These are phyloP conservation scores for Sisyra nigra DNA, from an alignment of 2,888 invertebrate species.

Conservation along the genomic window DNA sequence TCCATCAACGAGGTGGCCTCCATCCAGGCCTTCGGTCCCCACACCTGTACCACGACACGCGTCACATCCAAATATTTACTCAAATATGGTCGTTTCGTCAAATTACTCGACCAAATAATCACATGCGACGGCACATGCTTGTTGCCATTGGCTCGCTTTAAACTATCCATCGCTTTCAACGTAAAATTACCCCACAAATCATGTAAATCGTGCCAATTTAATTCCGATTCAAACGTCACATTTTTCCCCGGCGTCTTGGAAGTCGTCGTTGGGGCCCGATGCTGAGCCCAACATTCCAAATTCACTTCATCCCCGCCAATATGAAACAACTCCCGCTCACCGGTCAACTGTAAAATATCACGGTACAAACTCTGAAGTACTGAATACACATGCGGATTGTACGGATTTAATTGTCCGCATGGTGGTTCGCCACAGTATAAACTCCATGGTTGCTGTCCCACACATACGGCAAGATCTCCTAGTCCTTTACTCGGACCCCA, in stretches of 20 bases:
- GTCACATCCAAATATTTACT: constrained; percentile 28
- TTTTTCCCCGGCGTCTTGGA: constrained; percentile 36
- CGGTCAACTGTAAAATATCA: constrained; percentile 57
- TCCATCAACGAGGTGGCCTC: constrained; percentile 62
- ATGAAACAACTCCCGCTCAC: constrained; percentile 64
- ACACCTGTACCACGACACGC: constrained; percentile 53
- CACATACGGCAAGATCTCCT: constrained; percentile 64
- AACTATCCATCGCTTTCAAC: constrained; percentile 38
- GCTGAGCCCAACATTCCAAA: constrained; percentile 58
- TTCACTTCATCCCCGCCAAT: constrained; percentile 75
- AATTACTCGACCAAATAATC: constrained; percentile 60
- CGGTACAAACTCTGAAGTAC: constrained; percentile 57
- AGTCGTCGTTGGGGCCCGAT: constrained; percentile 21
- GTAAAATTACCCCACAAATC: constrained; percentile 69
- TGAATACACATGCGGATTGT: constrained; percentile 59
- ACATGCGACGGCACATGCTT: constrained; percentile 33
- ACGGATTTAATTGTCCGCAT: constrained; percentile 72
- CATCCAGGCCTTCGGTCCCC: constrained; percentile 70
- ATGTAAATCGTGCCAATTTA: constrained; percentile 37
- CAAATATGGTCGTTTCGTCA: constrained; percentile 56
- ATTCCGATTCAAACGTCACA: constrained; percentile 29
- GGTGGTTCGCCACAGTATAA: constrained; percentile 73
- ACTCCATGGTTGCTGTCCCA: constrained; percentile 68
- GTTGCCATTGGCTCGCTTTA: constrained; percentile 43
- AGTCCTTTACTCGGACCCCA: constrained; percentile 63